Evolutionary conservation across 2,113 vertebrate genomes (phyloP).

Genomic region (Petrocephalus zakoni): DNA sequence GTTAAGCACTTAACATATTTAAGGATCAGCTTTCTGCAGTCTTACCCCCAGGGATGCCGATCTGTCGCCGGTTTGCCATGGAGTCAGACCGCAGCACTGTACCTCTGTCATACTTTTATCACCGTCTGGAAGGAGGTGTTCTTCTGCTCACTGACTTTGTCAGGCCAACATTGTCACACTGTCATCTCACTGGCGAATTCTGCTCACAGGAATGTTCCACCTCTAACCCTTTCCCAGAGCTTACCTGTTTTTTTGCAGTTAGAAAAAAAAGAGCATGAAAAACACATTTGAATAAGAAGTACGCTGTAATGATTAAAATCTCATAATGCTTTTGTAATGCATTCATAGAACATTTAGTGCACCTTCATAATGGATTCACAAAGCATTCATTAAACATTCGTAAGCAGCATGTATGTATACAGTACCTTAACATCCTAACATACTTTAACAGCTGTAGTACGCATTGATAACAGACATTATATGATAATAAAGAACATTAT

Average conservation of each 20-base stretch:
- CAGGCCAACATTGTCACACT: not conserved
- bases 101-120: not conserved
- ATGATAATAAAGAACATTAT: too few species aligned
- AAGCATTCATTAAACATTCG: too few species aligned
- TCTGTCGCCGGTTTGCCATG: not conserved
- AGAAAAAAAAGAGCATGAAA: not conserved
- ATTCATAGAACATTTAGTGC: too few species aligned
- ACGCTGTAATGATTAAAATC: too few species aligned
- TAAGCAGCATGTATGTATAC: too few species aligned
- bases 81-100: not conserved
- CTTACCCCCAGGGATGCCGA: not conserved
- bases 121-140: not conserved
- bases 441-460: too few species aligned
- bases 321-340: too few species aligned
- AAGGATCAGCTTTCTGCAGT: not conserved
- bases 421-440: too few species aligned
- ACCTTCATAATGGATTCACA: too few species aligned
- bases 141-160: not conserved
- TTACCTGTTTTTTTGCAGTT: not conserved
- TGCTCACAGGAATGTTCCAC: not conserved
- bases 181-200: not conserved
- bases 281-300: not conserved
- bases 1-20: not conserved
- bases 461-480: too few species aligned
- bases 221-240: not conserved